Percentiles rank a stretch among this genome's conserved stretches.
Conservation (phyloP, 2,113 vertebrate genomes). For the Lagopus leucura region DNA sequence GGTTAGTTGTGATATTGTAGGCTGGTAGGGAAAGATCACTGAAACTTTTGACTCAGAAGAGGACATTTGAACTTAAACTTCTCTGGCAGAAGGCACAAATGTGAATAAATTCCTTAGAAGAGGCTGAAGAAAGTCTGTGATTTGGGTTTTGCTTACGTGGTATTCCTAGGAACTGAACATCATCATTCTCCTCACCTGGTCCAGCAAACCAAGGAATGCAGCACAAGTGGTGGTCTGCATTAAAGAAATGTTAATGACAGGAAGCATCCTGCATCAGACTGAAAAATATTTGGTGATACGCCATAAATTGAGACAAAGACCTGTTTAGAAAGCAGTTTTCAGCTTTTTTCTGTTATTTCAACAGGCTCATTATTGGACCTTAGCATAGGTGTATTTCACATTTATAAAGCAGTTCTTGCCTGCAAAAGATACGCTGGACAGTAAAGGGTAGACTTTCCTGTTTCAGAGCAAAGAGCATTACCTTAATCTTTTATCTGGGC, state of each 20-base stretch:
- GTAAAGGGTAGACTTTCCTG: slow-evolving; percentile 36
- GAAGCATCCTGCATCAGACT: not conserved
- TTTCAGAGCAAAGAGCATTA: not conserved
- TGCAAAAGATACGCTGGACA: not conserved
- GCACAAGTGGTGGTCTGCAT: not conserved
- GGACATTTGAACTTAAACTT: not conserved
- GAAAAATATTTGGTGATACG: not conserved
- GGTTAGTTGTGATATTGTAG: not conserved
- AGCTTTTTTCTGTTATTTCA: not conserved
- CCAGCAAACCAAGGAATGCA: not conserved
- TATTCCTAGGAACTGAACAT: not conserved
- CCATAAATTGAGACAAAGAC: not conserved
- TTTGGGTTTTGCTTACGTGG: not conserved
- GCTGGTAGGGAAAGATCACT: not conserved
- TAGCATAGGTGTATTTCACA: not conserved
- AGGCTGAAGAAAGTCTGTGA: not conserved
- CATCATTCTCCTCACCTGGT: not conserved
- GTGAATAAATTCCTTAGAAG: not conserved
- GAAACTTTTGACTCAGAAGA: not conserved
- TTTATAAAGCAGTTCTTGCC: not conserved
- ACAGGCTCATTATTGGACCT: not conserved
- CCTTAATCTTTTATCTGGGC: slow-evolving; percentile 54
- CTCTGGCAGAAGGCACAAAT: not conserved
- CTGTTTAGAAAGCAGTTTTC: not conserved
- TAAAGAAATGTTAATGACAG: not conserved